Percentiles rank a stretch among this genome's conserved stretches.
Evolutionary conservation across 2,797 vertebrate species (phyloP).

Genomic region (Peromyscus nudipes): DNA sequence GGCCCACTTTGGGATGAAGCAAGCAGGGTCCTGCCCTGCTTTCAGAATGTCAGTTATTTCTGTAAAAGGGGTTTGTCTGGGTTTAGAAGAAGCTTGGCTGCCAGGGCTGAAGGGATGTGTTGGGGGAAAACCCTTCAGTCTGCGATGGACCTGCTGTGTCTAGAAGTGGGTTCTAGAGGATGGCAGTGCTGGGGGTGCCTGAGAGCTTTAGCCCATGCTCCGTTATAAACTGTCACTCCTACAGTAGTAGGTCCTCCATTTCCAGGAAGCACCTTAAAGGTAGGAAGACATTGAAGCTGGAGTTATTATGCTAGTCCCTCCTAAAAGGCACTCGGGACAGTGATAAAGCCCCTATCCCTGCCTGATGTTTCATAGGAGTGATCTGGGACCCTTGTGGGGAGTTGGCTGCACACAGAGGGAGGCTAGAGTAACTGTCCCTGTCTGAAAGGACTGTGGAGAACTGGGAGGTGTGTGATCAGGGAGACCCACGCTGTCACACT

Average conservation of each 20-base stretch:
- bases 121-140: neutral
- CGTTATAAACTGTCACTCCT: rapidly evolving
- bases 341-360: neutral
- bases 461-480: neutral
- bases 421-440: neutral
- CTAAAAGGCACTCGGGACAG: rapidly evolving
- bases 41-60: neutral
- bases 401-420: neutral
- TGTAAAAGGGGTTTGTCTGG: neutral
- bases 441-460: neutral
- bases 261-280: neutral
- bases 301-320: neutral
- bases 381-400: neutral
- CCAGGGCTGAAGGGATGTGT: neutral
- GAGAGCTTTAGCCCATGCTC: neutral
- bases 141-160: neutral
- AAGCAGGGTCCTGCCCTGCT: neutral
- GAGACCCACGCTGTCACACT: neutral
- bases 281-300: neutral
- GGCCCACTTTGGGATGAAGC: neutral
- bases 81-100: neutral
- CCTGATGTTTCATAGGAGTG: neutral
- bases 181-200: neutral
- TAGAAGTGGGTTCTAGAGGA: neutral
- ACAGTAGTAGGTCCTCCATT: rapidly evolving